These are phyloP conservation scores for Ophion ellenae DNA, from an alignment of 2,888 invertebrate genomes.

Conservation along the genomic window DNA sequence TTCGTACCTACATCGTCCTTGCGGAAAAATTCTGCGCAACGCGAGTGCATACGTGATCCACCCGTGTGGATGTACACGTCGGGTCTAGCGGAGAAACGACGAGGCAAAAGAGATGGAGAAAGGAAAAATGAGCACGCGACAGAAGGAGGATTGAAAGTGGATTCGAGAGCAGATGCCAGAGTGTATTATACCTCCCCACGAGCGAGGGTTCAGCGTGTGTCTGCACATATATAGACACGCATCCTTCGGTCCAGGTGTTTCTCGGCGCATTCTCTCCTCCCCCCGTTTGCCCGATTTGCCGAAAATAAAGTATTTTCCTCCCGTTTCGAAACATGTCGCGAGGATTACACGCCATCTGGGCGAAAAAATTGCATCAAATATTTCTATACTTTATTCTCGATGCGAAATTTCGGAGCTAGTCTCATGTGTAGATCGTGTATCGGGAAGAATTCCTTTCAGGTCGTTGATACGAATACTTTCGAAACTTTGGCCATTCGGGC, in stretches of 20 bases:
- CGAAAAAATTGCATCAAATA: constrained; percentile 67
- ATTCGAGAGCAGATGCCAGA: constrained; percentile 61
- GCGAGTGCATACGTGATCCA: constrained; percentile 31
- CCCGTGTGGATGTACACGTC: constrained; percentile 16
- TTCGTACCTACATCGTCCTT: constrained; percentile 26
- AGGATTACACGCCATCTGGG: not conserved
- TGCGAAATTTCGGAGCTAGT: constrained; percentile 17
- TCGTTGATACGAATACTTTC: not conserved
- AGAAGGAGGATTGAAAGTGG: constrained; percentile 60
- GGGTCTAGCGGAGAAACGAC: constrained; percentile 21
- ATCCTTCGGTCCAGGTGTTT: constrained; percentile 68
- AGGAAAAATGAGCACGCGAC: constrained; percentile 65
- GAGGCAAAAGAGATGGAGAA: constrained; percentile 29
- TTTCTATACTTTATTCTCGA: constrained; percentile 28
- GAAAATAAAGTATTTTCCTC: constrained; percentile 18
- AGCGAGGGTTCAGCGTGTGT: constrained; percentile 54
- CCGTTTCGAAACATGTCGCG: not conserved
- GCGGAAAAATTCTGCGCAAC: constrained; percentile 25
- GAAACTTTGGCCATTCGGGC: too few species aligned
- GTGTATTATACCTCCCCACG: constrained; percentile 46
- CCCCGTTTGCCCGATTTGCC: constrained; percentile 40
- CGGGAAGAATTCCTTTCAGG: constrained; percentile 10
- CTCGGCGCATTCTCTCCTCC: constrained; percentile 34
- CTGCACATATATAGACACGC: constrained; percentile 8
- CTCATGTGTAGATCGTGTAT: not conserved